These are phyloP conservation scores for Crotalus horridus DNA, from an alignment of 2,113 vertebrate species.

Conservation along the genomic window DNA sequence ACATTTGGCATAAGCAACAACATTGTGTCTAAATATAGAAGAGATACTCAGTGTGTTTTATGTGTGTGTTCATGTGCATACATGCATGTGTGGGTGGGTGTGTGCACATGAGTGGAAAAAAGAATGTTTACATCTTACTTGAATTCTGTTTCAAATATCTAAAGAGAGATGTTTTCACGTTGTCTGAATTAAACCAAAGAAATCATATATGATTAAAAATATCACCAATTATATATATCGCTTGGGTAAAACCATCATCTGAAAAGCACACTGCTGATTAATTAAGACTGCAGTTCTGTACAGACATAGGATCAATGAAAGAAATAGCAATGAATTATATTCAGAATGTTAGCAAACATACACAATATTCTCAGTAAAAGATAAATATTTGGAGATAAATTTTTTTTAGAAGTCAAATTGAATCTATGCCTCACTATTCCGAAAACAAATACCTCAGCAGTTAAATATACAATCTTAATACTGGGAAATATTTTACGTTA, in stretches of 20 bases:
- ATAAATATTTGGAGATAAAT: not conserved
- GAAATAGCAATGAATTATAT: not conserved
- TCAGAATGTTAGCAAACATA: not conserved
- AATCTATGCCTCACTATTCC: not conserved
- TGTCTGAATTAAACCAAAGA: constrained; percentile 9
- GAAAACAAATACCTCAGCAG: not conserved
- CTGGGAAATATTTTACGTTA: not conserved
- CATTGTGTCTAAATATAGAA: not conserved
- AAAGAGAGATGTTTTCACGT: constrained; percentile 15
- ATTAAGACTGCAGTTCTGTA: constrained; percentile 12
- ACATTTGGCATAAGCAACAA: not conserved
- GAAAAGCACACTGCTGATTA: not conserved
- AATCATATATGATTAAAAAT: constrained; percentile 17
- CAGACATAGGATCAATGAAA: not conserved
- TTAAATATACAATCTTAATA: not conserved
- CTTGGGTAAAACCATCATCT: not conserved
- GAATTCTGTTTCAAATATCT: constrained; percentile 10
- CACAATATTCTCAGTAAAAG: not conserved
- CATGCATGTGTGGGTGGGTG: not conserved
- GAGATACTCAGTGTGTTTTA: not conserved
- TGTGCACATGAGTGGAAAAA: not conserved
- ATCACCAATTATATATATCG: constrained; percentile 17
- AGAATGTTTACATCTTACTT: not conserved
- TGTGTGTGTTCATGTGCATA: not conserved
- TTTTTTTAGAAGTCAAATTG: not conserved